A percentile compares a stretch with the other conserved stretches of the same genome.
Evolutionary conservation across 1,140 invertebrate genomes (phyloP).

Genomic region (Philotrypesis tridentata): DNA sequence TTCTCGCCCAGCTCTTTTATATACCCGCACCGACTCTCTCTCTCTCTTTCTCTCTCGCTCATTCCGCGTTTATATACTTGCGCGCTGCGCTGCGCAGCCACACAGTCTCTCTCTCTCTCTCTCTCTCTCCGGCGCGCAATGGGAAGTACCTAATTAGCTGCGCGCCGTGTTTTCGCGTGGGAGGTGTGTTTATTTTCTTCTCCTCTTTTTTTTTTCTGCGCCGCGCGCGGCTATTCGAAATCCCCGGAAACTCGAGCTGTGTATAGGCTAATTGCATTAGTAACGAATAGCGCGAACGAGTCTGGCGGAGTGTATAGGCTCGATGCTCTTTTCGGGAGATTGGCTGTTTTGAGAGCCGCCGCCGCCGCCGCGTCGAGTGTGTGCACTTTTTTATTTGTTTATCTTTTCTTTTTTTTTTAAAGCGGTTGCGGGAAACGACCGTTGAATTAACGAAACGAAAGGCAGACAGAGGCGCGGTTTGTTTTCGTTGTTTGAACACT

Average conservation of each 20-base stretch:
- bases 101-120: slow-evolving; percentile 14
- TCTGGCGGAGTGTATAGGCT: neutral
- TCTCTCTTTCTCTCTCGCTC: neutral
- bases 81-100: no score
- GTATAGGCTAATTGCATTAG: slow-evolving; percentile 12
- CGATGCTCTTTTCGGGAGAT: neutral
- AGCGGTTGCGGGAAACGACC: no score
- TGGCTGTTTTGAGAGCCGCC: neutral
- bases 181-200: slow-evolving; percentile 8
- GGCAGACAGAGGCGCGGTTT: no score
- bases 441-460: no score
- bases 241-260: neutral
- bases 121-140: neutral
- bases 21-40: slow-evolving; percentile 12
- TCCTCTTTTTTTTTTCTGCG: neutral
- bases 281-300: neutral
- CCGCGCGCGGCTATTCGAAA: neutral
- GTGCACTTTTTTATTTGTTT: no score
- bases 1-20: neutral
- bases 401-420: no score
- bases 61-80: no score
- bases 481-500: no score
- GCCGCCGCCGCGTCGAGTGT: neutral
- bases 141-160: slow-evolving; percentile 18
- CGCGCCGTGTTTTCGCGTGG: neutral